Conservation (phyloP, 2,113 vertebrate species). For the Dasyurus viverrinus region DNA sequence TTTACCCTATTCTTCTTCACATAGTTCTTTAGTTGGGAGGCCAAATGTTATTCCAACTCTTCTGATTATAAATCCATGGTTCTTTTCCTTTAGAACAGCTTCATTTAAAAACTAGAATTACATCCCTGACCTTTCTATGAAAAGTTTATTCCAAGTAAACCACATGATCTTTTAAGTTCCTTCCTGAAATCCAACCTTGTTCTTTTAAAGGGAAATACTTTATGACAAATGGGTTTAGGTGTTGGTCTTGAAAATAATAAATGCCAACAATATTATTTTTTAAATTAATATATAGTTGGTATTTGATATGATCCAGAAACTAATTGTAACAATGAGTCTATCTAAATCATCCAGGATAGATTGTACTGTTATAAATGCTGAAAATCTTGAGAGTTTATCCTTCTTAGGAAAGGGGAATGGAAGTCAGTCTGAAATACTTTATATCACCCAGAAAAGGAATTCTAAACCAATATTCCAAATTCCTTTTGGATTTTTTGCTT, state of each 20-base stretch:
- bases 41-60: not conserved
- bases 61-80: not conserved
- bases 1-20: not conserved
- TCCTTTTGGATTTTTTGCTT: not conserved
- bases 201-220: not conserved
- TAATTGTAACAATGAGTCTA: not conserved
- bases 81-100: not conserved
- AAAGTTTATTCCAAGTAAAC: conserved; percentile 12
- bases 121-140: not conserved
- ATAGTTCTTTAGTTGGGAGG: not conserved
- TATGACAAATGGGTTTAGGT: not conserved
- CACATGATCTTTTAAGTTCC: not conserved
- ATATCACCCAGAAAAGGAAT: not conserved
- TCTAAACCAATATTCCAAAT: not conserved
- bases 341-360: not conserved
- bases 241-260: rapidly evolving
- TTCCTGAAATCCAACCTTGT: not conserved
- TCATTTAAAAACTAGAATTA: not conserved
- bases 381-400: not conserved
- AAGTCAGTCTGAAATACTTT: not conserved
- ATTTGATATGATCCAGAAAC: not conserved
- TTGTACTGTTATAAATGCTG: not conserved
- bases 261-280: not conserved
- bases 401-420: not conserved
- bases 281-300: not conserved